Base-by-base conservation (phyloP, 2,888 invertebrate species). In the Hydropsyche betteni region DNA sequence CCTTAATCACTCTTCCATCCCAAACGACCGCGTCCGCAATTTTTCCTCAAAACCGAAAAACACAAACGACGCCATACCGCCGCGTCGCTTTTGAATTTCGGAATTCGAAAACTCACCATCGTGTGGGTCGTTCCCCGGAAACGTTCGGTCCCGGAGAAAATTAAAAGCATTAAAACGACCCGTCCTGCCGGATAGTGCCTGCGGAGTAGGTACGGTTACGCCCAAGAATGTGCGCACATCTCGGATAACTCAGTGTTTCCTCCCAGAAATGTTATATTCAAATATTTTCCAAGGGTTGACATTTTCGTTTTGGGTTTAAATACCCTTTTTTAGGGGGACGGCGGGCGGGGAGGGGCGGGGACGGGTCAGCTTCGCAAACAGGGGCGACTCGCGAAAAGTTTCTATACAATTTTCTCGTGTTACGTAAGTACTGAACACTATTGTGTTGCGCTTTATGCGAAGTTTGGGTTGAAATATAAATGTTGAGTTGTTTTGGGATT, bases 221-320 rank as follows among this genome's bases (percentile, higher is more conserved):
- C 74, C 64, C 58, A 74, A 70, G 74, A 75, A 75, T 75, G 74
- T 75, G 72, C 71, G 55, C 58, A 72, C 72, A 72, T 69, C 69
- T 69, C 70, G 76, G 76, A 69, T 74, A 72, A 72, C 72, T 75
- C 76, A 73, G 75, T 77, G 76, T 78, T 77, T 78, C 75, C 74
- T 76, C 71, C 68, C 36, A 77, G 79, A 79, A 79, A 79, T 77
- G 79, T 79, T 78, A 77, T 78, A 77, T 78, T 78, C 78, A 78
- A 78, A 78, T 78, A 78, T 78, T 78, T 78, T 79, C 77, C 77
- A 58, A 79, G 77, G 79, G 79, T 77, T 79, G 79, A 79, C 79
- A 77, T 79, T 79, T 79, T 79, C 77, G 76, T 79, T 77, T 79
- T 76, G 72, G 77, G 77, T 79, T 79, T 79, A 77, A 77, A 77